Percentiles rank a stretch among this genome's conserved stretches.
These are phyloP conservation scores for Sterna hirundo DNA, from an alignment of 2,113 vertebrate species.

Conservation along the genomic window DNA sequence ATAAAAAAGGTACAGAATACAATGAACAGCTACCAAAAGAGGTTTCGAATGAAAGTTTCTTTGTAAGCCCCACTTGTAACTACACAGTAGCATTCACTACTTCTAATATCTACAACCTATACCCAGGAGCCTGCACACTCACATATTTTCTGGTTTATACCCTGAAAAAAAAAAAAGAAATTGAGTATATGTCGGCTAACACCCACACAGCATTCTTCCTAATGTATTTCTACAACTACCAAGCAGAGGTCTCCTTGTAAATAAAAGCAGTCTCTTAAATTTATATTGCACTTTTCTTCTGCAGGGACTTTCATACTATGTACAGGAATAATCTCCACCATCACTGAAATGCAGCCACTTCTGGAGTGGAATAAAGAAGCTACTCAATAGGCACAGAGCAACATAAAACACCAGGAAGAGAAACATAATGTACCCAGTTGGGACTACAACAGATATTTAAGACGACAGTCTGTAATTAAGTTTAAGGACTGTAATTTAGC, in stretches of 20 bases:
- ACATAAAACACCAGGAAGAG: constrained; percentile 30
- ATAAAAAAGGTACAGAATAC: constrained; percentile 1
- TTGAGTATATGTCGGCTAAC: constrained; percentile 21
- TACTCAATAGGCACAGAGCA: background rate
- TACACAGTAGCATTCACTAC: constrained; percentile 6
- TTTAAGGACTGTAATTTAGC: constrained; percentile 38
- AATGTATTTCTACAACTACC: constrained; percentile 57
- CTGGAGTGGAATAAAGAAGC: constrained; percentile 26
- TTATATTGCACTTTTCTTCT: constrained; percentile 60
- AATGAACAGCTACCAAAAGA: constrained; percentile 18
- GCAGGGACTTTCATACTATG: constrained; percentile 27
- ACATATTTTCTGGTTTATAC: constrained; percentile 44
- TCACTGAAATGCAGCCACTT: constrained; percentile 37
- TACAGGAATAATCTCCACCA: constrained; percentile 44
- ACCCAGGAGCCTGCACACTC: constrained; percentile 50
- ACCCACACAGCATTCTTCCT: constrained; percentile 51
- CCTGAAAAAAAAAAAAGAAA: constrained; percentile 23
- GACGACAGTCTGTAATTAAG: constrained; percentile 32
- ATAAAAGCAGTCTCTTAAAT: constrained; percentile 61
- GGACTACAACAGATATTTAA: constrained; percentile 28
- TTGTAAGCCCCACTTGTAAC: constrained; percentile 16
- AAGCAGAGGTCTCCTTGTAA: constrained; percentile 58
- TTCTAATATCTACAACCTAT: constrained; percentile 39
- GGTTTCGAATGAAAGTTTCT: constrained; percentile 13
- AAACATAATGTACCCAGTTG: background rate